Evolutionary conservation across 2,888 invertebrate genomes (phyloP), one percentile per base, ranked within the genome.

Genomic region (Cepaea hortensis): DNA sequence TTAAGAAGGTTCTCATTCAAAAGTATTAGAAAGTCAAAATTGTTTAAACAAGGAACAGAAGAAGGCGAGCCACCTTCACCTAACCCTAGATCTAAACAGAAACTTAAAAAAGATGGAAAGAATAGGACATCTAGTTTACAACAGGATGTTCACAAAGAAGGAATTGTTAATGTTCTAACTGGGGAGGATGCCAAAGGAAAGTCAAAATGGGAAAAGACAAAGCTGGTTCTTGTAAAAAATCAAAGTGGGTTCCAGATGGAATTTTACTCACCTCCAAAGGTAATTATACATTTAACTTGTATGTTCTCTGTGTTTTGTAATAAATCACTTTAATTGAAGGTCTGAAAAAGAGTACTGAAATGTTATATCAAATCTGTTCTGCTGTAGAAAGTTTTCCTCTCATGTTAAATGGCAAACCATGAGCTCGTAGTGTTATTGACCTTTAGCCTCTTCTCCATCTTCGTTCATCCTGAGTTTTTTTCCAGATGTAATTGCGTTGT

Each of bases 151-250:
- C 91, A 90, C 84, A 98, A 98, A 93, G 98, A 99, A 93, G 98
- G 98, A 15, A 96, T 97, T 91, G 98, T 98, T 13, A 97, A 97
- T 95, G 98, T 98, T 95, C 95, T 98, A 90, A 97, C 97, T 87
- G 98, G 98, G 0, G 98, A 98, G 93, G 98, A 98, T 94, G 90
- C 91, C 5, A 91, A 91, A 94, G 96, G 96, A 13, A 97, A 97
- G 23, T 97, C 97, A 61, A 98, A 97, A 94, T 99, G 98, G 98
- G 98, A 98, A 94, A 97, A 97, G 94, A 98, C 98, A 94, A 96
- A 98, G 91, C 95, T 99, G 91, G 97, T 97, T 0, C 95, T 99
- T 85, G 97, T 98, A 13, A 98, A 98, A 95, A 98, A 98, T 50
- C 97, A 97, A 50, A 98, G 85, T 73, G 98, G 98, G 73, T 98